phyloP scores from a whole-genome alignment of 2,888 invertebrate species.

The Drosophila mercatorum region DNA sequence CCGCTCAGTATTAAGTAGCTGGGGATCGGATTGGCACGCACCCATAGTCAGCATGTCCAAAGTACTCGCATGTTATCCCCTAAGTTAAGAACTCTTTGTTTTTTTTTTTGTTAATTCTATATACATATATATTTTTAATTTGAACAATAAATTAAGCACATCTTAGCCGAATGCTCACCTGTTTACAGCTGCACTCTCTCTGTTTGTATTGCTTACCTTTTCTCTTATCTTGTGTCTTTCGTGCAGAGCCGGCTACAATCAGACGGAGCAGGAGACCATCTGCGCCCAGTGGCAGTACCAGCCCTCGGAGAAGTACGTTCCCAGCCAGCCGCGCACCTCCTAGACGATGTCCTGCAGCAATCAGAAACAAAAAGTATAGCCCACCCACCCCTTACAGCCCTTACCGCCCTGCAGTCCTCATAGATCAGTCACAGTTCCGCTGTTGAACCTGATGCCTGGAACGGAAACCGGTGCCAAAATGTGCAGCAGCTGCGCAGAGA shows the following conservation, averaged over 20 bases:
- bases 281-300: constrained; percentile 88
- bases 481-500: constrained; percentile 17
- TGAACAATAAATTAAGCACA: constrained; percentile 45
- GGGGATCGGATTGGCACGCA: constrained; percentile 15
- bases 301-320: constrained; percentile 88
- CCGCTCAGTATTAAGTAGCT: constrained; percentile 37
- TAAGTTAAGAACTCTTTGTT: constrained; percentile 9
- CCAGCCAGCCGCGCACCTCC: constrained; percentile 83
- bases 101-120: neutral
- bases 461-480: constrained; percentile 19
- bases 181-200: neutral
- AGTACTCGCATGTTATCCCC: constrained; percentile 14
- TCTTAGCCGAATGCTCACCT: constrained; percentile 6
- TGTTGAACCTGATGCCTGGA: constrained; percentile 8
- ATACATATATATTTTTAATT: neutral
- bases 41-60: constrained; percentile 24
- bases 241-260: constrained; percentile 87
- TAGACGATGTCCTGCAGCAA: constrained; percentile 28
- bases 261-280: constrained; percentile 86
- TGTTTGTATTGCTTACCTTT: neutral
- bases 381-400: constrained; percentile 6
- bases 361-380: neutral
- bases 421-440: constrained; percentile 8
- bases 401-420: neutral
- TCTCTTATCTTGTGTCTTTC: neutral